Evolutionary conservation across 2,888 invertebrate species (phyloP).

Genomic region (Clivina fossor): DNA sequence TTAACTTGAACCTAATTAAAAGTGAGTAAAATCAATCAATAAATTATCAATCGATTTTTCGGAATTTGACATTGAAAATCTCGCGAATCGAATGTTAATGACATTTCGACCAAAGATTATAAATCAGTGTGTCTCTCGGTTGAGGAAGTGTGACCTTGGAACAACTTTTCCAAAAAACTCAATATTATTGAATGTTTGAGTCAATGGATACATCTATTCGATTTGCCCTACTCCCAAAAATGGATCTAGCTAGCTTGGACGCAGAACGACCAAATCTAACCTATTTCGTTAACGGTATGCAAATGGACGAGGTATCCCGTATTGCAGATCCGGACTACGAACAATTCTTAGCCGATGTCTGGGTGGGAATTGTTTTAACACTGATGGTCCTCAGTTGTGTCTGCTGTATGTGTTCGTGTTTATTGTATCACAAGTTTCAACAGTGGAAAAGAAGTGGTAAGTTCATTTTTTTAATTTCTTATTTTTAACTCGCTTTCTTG

Average conservation of each 20-base stretch:
- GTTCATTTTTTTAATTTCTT: constrained; percentile 43
- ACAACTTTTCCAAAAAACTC: too few relatives aligned
- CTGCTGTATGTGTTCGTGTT: constrained; percentile 64
- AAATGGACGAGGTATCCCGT: constrained; percentile 40
- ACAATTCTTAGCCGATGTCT: constrained; percentile 62
- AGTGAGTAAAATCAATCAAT: too few relatives aligned
- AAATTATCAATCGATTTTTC: too few relatives aligned
- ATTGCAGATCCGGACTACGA: constrained; percentile 56
- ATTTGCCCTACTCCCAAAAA: constrained; percentile 3
- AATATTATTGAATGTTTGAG: constrained; percentile 8
- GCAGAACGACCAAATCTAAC: constrained; percentile 43
- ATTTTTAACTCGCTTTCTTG: too few relatives aligned
- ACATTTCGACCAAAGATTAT: constrained; percentile 8
- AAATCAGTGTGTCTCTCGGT: too few relatives aligned
- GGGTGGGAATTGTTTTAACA: constrained; percentile 64
- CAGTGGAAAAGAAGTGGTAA: constrained; percentile 65
- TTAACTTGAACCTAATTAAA: too few relatives aligned
- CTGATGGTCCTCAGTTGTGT: constrained; percentile 63
- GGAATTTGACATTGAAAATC: constrained; percentile 8
- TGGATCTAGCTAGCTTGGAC: constrained; percentile 16
- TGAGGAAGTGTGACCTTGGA: too few relatives aligned
- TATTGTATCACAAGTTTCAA: constrained; percentile 65
- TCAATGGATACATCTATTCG: constrained; percentile 16
- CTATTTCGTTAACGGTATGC: constrained; percentile 40
- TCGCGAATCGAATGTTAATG: too few relatives aligned